These are phyloP conservation scores for Pseudoips prasinana DNA, from an alignment of 2,888 invertebrate genomes.

Conservation along the genomic window DNA sequence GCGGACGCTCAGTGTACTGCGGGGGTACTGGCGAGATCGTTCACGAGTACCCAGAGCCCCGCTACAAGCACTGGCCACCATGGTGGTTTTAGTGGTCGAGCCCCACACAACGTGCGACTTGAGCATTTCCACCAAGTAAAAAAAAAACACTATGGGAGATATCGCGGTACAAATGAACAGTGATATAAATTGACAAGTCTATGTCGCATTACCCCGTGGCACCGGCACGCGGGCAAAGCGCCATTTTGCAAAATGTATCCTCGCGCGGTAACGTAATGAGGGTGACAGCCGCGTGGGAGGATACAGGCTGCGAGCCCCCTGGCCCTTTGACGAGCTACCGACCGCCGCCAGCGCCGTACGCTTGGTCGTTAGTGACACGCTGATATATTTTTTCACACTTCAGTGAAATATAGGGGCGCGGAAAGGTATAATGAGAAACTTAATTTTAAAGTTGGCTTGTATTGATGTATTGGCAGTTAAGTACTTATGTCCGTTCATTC, in stretches of 20 bases:
- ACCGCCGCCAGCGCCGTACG: conserved; percentile 27
- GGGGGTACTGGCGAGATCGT: no score
- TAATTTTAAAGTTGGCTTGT: no score
- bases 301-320: conserved; percentile 38
- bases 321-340: conserved; percentile 41
- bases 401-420: conserved; percentile 5
- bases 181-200: conserved; percentile 36
- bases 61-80: no score
- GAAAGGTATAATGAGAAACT: conserved; percentile 7
- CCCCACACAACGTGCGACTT: no score
- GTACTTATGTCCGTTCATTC: no score
- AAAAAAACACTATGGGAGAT: no score
- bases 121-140: no score
- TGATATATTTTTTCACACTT: conserved; percentile 27
- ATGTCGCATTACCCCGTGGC: conserved; percentile 28
- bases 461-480: no score
- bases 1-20: no score
- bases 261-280: conserved; percentile 43
- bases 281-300: conserved; percentile 48
- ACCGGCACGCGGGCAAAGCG: conserved; percentile 29
- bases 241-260: conserved; percentile 40
- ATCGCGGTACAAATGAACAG: conserved; percentile 14
- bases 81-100: no score
- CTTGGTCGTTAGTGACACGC: conserved; percentile 35
- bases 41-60: no score